phyloP scores from a whole-genome alignment of 2,113 vertebrate genomes.

The Otolemur garnettii region DNA sequence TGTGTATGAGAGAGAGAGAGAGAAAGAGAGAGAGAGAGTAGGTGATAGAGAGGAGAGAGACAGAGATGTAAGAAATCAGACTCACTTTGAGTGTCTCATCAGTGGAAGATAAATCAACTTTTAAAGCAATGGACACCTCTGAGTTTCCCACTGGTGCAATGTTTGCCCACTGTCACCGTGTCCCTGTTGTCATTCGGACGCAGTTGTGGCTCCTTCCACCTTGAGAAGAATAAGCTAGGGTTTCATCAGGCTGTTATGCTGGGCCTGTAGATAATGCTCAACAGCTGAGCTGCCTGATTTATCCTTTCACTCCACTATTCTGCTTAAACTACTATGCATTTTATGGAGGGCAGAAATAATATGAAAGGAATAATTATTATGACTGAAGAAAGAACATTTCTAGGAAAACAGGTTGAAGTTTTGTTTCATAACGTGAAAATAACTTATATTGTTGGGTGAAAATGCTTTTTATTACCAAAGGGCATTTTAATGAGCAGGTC shows the following conservation, averaged over 20 bases:
- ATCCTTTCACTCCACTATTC: background rate
- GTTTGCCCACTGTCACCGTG: background rate
- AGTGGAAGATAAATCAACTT: background rate
- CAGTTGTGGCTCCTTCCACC: background rate
- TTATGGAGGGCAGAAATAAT: constrained; percentile 28
- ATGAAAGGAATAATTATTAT: background rate
- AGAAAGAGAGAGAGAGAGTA: background rate
- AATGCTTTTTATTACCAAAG: background rate
- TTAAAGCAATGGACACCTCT: background rate
- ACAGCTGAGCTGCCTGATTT: constrained; percentile 24
- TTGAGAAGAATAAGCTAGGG: background rate
- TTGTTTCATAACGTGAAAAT: background rate
- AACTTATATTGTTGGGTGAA: background rate
- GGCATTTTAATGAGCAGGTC: background rate
- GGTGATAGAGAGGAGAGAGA: background rate
- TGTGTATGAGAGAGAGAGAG: background rate
- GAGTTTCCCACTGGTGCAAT: background rate
- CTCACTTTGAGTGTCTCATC: background rate
- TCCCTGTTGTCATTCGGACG: background rate
- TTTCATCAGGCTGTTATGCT: background rate
- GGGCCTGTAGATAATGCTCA: background rate
- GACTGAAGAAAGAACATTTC: background rate
- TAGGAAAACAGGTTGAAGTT: background rate
- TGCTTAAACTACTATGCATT: constrained; percentile 40
- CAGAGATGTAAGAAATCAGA: background rate